These are phyloP conservation scores for Alouatta palliata DNA, from an alignment of 2,113 vertebrate species.

Conservation along the genomic window DNA sequence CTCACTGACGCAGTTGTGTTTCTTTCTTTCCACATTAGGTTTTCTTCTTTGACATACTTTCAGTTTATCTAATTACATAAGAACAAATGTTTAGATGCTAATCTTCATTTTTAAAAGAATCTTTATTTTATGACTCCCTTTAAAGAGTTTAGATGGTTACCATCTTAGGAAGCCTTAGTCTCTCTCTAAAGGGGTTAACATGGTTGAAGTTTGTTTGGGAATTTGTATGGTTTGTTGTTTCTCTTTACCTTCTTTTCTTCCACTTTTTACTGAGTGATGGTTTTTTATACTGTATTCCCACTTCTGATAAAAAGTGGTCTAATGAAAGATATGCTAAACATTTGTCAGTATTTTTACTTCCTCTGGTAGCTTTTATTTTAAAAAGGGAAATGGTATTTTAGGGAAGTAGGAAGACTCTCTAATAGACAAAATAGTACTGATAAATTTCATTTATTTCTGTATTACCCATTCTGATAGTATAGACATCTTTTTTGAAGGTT, in stretches of 20 bases:
- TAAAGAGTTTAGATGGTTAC: neutral
- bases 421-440: neutral
- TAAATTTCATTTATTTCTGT: neutral
- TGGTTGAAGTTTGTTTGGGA: slow-evolving; percentile 19
- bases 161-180: neutral
- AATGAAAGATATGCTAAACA: neutral
- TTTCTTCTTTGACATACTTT: slow-evolving; percentile 39
- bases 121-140: slow-evolving; percentile 19
- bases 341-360: neutral
- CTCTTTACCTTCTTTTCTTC: neutral
- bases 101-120: slow-evolving; percentile 33
- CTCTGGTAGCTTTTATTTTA: neutral
- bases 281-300: neutral
- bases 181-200: neutral
- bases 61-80: neutral
- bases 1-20: neutral
- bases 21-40: slow-evolving; percentile 29
- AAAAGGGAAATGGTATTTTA: neutral
- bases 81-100: neutral
- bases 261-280: neutral
- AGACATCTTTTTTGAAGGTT: neutral
- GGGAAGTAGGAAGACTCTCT: neutral
- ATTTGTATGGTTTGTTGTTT: neutral
- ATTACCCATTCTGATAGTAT: neutral
- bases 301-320: slow-evolving; percentile 2